Base-by-base conservation (phyloP, 2,113 vertebrate genomes). In the Dunckerocampus dactyliophorus region DNA sequence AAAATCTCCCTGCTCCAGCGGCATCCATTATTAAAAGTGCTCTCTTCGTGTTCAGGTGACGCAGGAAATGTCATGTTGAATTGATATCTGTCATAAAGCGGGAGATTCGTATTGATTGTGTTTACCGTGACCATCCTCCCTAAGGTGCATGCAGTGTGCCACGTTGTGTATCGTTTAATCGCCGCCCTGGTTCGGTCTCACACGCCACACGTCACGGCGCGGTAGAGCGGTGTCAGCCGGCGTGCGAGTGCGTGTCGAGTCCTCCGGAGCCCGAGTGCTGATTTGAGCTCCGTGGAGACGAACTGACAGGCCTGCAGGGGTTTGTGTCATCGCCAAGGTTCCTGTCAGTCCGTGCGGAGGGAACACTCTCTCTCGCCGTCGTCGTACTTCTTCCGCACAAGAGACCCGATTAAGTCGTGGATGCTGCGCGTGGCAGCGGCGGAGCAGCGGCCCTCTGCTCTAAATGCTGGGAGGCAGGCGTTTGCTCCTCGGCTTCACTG, bases 21-120 rank as follows among this genome's bases (percentile, higher is more conserved):
- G 88, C 91, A 95, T 98, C 93, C 95, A 97, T 95, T 94, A 98
- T 97, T 98, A 90, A 98, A 89, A 85, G 88, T 83, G 79, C 92
- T 92, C 90, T 92, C 89, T 16, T 77, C 92, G 92, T 93, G 90
- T 93, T 92, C 95, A 93, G 94, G 88, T 90, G 88, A 82, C 88
- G 86, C 85, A 84, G 82, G 91, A 92, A 94, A 92, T 92, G 89
- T 88, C 86, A 84, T 88, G 82, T 83, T 65, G 65, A 74, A 71
- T 87, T 87, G 81, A 88, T 89, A 60, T 85, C 78, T 75, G 84
- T 84, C 81, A 79, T 71, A 88, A 70, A 81, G 82, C 80, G 82
- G 68, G 60, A 24, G 64, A 66, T 80, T 74, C 76, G 67, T 61
- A 67, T 74, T 82, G 74, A 71, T 83, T 82, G 56, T n/a, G 24